Base-by-base conservation (phyloP, 2,888 invertebrate species). In the Pandemis heparana region DNA sequence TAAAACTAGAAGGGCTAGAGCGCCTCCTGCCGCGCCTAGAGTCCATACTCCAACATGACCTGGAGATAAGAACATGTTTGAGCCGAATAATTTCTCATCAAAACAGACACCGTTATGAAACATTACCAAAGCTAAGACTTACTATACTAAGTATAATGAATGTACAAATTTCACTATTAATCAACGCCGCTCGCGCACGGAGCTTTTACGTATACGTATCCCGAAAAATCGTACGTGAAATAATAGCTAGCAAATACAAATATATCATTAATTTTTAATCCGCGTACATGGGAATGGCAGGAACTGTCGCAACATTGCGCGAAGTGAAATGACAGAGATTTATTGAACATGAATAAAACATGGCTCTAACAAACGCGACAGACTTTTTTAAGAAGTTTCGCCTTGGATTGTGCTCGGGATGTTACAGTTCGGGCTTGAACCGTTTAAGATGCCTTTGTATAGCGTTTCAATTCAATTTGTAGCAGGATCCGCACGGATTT, bases 31-130 rank as follows among this genome's bases (percentile, higher is more conserved):
- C 0, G 98, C 96, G 1, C 98, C 98, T 2, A 96, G 96, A 0
- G 97, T 96, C 87, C 98, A 98, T 83, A 98, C 97, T 63, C 96
- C 96, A 0, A 97, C 97, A 85, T 98, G 97, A 80, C 97, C 98
- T 97, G 71, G 0, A 5, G 23, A 56, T 56, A 59, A 51, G 48
- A n/a, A 32, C n/a, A 53, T 32, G 23, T 32, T 32, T 32, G 23
- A 32, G 23, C 3, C 23, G 23, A 32, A 32, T 32, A 32, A 59
- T 51, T 51, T 51, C 14, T 12, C 5, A 46, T 14, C 3, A 3
- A 14, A 46, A 46, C 4, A 46, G 46, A 14, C 12, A 51, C 16
- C 5, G 16, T 5, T n/a, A 8, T 16, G 16, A 51, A 59, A 59
- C 12, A 46, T 23, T 12, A 10, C 32, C 56, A 10, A 23, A 46